Percentiles rank a stretch among this genome's conserved stretches.
Conservation (phyloP, 2,888 invertebrate species). For the Hydrotaea cyrtoneurina region DNA sequence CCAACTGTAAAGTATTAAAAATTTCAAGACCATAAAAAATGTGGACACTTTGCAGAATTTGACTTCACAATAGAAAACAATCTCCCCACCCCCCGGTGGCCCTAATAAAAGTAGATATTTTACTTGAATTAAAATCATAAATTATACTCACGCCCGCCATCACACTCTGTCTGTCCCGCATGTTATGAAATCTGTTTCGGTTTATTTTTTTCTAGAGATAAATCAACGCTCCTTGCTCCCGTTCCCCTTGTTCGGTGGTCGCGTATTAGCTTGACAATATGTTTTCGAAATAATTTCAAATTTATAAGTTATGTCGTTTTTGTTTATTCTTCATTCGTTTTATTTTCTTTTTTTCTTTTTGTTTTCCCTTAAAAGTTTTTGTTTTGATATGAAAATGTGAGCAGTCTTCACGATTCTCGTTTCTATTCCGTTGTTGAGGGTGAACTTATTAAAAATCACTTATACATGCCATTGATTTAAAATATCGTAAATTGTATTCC, state of each 20-base stretch:
- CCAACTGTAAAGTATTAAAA: too few species aligned
- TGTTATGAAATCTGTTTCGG: background rate
- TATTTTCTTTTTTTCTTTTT: background rate
- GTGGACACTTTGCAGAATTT: background rate
- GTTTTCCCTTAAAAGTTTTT: background rate
- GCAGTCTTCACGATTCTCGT: background rate
- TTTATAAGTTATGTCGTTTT: background rate
- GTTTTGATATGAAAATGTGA: background rate
- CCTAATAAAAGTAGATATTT: conserved; percentile 21
- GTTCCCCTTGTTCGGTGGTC: too few species aligned
- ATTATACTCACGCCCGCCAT: background rate
- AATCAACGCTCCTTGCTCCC: too few species aligned
- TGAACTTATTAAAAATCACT: conserved; percentile 28
- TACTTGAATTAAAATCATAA: conserved; percentile 29
- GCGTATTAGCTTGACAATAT: too few species aligned
- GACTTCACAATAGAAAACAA: background rate
- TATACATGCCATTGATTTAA: conserved; percentile 25
- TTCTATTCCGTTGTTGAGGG: background rate
- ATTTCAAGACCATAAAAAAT: too few species aligned
- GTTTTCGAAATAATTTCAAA: background rate
- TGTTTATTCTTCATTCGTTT: background rate
- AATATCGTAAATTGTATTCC: conserved; percentile 28
- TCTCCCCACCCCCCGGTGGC: background rate
- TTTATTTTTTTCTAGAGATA: too few species aligned
- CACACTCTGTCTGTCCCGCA: background rate